Conservation (phyloP, 2,113 vertebrate species). For the Fulica atra region DNA sequence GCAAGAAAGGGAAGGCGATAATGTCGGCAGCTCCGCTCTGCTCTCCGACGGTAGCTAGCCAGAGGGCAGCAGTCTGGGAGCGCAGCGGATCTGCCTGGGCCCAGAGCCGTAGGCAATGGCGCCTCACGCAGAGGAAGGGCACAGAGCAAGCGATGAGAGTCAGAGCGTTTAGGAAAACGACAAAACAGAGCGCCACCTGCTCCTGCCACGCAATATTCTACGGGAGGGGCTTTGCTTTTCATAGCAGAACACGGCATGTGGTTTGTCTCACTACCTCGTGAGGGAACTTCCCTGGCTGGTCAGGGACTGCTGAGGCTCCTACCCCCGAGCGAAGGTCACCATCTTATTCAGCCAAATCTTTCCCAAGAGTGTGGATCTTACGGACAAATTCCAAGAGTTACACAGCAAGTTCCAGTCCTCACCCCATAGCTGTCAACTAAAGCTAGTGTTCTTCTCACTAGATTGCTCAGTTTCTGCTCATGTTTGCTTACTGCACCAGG, state of each 20-base stretch:
- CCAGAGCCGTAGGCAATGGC: fast-evolving
- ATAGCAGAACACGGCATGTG: fast-evolving
- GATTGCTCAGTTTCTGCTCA: not conserved
- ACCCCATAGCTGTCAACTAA: fast-evolving
- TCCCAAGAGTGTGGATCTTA: fast-evolving
- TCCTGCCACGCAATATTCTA: fast-evolving
- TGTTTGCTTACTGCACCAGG: not conserved
- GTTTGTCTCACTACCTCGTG: fast-evolving
- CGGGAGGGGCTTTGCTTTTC: fast-evolving
- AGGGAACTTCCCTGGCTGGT: not conserved
- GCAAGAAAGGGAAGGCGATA: no score
- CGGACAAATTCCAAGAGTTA: fast-evolving
- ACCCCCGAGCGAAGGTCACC: not conserved
- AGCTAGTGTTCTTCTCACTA: not conserved
- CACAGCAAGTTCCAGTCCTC: fast-evolving
- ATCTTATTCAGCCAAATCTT: fast-evolving
- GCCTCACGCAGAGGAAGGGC: fast-evolving
- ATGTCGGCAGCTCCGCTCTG: fast-evolving
- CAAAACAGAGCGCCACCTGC: fast-evolving
- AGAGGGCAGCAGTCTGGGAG: fast-evolving
- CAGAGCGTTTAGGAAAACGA: no score
- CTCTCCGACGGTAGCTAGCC: fast-evolving
- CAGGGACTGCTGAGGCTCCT: no score
- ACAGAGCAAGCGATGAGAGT: not conserved
- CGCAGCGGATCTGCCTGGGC: fast-evolving